A percentile compares a stretch with the other conserved stretches of the same genome.
Conservation (phyloP, 2,888 invertebrate species). For the Dasypogon diadema region DNA sequence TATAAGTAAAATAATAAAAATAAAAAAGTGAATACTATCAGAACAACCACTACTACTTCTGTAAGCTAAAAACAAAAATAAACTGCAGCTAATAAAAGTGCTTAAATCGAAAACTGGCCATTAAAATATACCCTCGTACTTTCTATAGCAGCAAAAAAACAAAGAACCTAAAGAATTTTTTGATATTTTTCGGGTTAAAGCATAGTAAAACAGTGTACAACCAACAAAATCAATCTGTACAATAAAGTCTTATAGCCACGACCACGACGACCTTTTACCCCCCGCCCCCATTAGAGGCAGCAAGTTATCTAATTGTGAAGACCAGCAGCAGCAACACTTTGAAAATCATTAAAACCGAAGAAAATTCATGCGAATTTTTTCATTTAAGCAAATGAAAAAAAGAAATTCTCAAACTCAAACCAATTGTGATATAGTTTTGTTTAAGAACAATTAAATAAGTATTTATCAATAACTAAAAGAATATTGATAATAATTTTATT, state of each 20-base stretch:
- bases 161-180: too few relatives aligned
- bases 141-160: too few relatives aligned
- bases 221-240: not conserved
- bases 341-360: too few relatives aligned
- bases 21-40: slow-evolving; percentile 1
- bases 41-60: slow-evolving; percentile 29
- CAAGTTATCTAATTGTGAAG: too few relatives aligned
- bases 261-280: too few relatives aligned
- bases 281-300: not conserved
- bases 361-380: too few relatives aligned
- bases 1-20: slow-evolving; percentile 1
- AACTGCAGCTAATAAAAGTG: slow-evolving; percentile 10
- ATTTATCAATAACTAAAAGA: slow-evolving; percentile 31
- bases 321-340: too few relatives aligned
- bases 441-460: slow-evolving; percentile 49
- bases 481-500: slow-evolving; percentile 1
- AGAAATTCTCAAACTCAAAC: slow-evolving; percentile 52
- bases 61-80: too few relatives aligned
- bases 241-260: too few relatives aligned
- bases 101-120: not conserved
- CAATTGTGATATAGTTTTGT: slow-evolving; percentile 54
- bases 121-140: not conserved
- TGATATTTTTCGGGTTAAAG: not conserved
- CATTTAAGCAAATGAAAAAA: not conserved
- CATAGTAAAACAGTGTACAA: not conserved